These are phyloP conservation scores for Synergus itoensis DNA, from an alignment of 2,888 invertebrate genomes.

Conservation along the genomic window DNA sequence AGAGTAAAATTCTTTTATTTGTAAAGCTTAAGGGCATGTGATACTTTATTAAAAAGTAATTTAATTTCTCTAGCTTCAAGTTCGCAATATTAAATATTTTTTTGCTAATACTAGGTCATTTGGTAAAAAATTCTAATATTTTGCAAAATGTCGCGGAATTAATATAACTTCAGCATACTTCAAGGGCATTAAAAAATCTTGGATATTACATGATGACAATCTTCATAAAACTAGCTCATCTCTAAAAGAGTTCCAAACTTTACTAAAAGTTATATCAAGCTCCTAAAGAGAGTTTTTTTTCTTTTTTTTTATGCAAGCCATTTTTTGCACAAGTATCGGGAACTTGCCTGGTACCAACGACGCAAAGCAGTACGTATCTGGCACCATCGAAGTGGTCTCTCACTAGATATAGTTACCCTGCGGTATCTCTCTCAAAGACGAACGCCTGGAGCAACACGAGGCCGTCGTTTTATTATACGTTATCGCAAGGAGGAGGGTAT, in stretches of 20 bases:
- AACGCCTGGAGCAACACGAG: slow-evolving; percentile 72
- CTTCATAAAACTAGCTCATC: not conserved
- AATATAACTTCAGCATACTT: no score
- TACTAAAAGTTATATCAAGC: slow-evolving; percentile 22
- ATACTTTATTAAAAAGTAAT: no score
- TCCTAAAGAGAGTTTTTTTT: not conserved
- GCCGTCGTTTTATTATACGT: slow-evolving; percentile 76
- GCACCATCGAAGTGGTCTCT: slow-evolving; percentile 53
- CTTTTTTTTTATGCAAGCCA: slow-evolving; percentile 9
- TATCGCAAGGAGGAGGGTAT: slow-evolving; percentile 74
- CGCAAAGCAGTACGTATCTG: slow-evolving; percentile 49
- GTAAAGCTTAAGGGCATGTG: no score
- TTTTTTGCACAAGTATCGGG: slow-evolving; percentile 17
- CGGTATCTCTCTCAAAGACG: slow-evolving; percentile 68
- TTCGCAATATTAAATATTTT: no score
- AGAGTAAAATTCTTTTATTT: no score
- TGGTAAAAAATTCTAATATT: no score
- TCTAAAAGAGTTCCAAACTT: slow-evolving; percentile 19
- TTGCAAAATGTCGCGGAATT: no score
- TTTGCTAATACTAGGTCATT: no score
- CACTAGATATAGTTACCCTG: slow-evolving; percentile 56
- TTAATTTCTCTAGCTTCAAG: no score
- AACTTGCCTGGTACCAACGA: slow-evolving; percentile 26
- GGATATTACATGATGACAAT: not conserved
- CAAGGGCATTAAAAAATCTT: no score